phyloP scores from a whole-genome alignment of 2,113 vertebrate genomes.

The Brachyhypopomus gauderio region DNA sequence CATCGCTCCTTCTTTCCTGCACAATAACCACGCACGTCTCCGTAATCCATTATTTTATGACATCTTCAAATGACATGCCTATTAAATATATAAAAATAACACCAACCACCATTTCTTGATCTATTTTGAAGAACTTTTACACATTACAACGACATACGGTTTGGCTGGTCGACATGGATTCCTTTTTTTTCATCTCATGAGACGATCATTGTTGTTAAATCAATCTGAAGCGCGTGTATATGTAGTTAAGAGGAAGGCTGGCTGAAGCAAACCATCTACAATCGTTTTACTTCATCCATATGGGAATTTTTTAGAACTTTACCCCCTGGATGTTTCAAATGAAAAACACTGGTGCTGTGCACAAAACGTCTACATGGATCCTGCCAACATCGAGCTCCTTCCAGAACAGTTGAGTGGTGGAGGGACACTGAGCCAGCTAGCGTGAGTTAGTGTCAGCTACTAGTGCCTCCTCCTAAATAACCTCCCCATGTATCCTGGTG shows the following conservation, averaged over 20 bases:
- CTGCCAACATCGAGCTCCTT: conserved; percentile 6
- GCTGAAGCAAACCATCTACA: not conserved
- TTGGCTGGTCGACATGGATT: not conserved
- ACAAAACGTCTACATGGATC: not conserved
- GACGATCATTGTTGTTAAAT: not conserved
- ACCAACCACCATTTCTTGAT: not conserved
- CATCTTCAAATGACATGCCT: not conserved
- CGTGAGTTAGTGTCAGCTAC: not conserved
- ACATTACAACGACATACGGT: not conserved
- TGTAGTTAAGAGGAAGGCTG: not conserved
- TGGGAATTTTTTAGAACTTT: not conserved
- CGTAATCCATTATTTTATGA: not conserved
- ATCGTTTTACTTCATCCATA: not conserved
- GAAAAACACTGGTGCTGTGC: not conserved
- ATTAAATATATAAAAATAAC: no score
- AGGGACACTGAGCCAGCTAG: not conserved
- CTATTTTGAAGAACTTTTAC: not conserved
- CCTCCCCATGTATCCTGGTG: not conserved
- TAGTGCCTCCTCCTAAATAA: not conserved
- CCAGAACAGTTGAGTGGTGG: conserved; percentile 23
- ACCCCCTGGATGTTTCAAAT: not conserved
- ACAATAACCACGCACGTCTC: not conserved
- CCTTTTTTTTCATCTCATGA: not conserved
- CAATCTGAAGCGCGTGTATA: not conserved
- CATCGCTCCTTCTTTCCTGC: not conserved